Conservation (phyloP, 2,113 vertebrate species). For the Euleptes europaea region DNA sequence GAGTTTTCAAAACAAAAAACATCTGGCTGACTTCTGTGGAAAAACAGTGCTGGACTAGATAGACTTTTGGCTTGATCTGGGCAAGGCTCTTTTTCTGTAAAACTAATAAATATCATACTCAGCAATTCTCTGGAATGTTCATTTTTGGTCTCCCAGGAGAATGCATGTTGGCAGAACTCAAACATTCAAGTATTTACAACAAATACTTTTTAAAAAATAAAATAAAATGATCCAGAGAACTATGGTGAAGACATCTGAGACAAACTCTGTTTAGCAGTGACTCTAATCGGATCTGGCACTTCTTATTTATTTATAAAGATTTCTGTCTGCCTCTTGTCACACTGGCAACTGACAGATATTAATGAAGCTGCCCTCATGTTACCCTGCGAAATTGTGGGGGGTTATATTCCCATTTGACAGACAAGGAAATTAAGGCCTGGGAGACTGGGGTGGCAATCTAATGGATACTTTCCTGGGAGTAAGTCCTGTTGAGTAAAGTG, state of each 20-base stretch:
- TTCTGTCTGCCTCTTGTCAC: background rate
- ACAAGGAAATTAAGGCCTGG: background rate
- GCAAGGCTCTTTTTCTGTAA: too few relatives aligned
- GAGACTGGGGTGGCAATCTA: background rate
- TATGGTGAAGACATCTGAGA: background rate
- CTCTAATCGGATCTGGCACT: constrained; percentile 19
- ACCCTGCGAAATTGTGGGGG: background rate
- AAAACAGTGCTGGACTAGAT: too few relatives aligned
- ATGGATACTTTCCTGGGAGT: background rate
- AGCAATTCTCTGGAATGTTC: background rate
- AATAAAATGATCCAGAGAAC: background rate
- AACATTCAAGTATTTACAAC: background rate
- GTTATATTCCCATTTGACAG: constrained; percentile 4
- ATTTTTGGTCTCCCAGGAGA: constrained; percentile 1
- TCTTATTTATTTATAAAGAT: background rate
- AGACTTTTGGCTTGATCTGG: too few relatives aligned
- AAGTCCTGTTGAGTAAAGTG: too few relatives aligned
- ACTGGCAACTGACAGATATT: background rate
- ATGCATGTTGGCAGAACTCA: constrained; percentile 17
- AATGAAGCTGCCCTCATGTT: background rate
- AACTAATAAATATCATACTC: background rate
- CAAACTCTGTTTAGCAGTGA: background rate
- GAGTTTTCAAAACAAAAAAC: too few relatives aligned
- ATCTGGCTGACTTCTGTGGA: too few relatives aligned
- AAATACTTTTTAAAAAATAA: constrained; percentile 6